Percentiles rank a stretch among this genome's conserved stretches.
phyloP scores from a whole-genome alignment of 2,113 vertebrate species.

The Cardinalis cardinalis region DNA sequence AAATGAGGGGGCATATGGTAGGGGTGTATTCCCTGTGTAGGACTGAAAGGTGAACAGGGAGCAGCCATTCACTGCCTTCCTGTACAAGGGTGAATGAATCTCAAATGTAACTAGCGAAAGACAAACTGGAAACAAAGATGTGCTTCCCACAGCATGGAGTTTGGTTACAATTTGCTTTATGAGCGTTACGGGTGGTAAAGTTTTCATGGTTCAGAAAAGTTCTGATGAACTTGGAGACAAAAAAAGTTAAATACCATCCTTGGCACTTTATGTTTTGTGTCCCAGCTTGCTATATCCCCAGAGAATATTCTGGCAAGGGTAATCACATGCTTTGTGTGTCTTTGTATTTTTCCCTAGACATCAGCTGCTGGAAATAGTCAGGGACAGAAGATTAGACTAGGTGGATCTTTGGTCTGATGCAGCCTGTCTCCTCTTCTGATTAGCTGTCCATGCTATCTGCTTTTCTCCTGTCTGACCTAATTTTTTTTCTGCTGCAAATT shows the following conservation, averaged over 20 bases:
- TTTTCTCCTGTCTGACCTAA: neutral
- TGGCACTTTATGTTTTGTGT: neutral
- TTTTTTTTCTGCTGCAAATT: slow-evolving; percentile 15
- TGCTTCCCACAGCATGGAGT: neutral
- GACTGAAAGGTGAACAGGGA: neutral
- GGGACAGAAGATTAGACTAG: neutral
- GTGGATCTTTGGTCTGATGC: neutral
- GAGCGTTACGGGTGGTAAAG: neutral
- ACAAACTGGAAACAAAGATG: neutral
- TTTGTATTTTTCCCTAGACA: neutral
- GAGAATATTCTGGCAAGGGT: neutral
- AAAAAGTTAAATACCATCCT: neutral
- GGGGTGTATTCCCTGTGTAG: neutral
- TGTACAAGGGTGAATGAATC: neutral
- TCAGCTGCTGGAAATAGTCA: neutral
- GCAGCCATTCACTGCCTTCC: neutral
- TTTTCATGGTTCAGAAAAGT: neutral
- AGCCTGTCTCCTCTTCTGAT: neutral
- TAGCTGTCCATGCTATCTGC: neutral
- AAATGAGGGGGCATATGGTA: neutral
- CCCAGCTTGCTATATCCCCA: neutral
- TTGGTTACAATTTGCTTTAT: neutral
- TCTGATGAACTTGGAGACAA: neutral
- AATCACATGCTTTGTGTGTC: neutral
- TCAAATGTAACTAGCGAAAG: neutral